Base-by-base conservation (phyloP, 2,888 invertebrate species). In the Lochmaea crataegi region DNA sequence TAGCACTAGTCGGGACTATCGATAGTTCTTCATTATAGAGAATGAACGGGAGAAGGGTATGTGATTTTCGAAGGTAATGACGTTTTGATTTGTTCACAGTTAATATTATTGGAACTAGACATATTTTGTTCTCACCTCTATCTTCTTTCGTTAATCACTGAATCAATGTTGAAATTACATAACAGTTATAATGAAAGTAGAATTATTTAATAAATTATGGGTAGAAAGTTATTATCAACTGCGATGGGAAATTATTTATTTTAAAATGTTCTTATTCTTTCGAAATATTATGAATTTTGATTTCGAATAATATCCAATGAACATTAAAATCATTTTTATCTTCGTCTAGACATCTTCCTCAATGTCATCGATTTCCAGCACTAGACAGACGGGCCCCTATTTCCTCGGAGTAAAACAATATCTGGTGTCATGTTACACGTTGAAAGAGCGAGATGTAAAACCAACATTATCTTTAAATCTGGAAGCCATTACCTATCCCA, bases 91-190 rank as follows among this genome's bases (percentile, higher is more conserved):
- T 32, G 6, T 32, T 6, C 6, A 32, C 32, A 32, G 6, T 26
- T 1, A 26, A 3, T 26, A 26, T 26, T 26, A 26, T 26, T 26
- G 32, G 32, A 32, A 32, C 6, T 32, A 32, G 32, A 32, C 6
- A 6, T 32, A 32, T 38, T 38, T 38, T 38, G n/a, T 48, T 48
- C 48, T 26, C 57, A 57, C 11, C 57, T 57, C 57, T 57, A 57
- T 7, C 18, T 57, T 57, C 26, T 22, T 14, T 53, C 41, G 53
- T 61, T 68, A 45, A 42, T 38, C 41, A 48, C 11, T 68, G 22
- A 68, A 48, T 68, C 38, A 68, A 61, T 68, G 38, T 68, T 51
- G 61, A 45, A 68, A 61, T 68, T 68, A 68, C 51, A 68, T 68
- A 68, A 68, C 61, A 57, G 26, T 60, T 68, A n/a, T n/a, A 61